Evolutionary conservation across 1,140 invertebrate genomes (phyloP), one percentile per base, ranked within the genome.

Genomic region (Periplaneta americana): DNA sequence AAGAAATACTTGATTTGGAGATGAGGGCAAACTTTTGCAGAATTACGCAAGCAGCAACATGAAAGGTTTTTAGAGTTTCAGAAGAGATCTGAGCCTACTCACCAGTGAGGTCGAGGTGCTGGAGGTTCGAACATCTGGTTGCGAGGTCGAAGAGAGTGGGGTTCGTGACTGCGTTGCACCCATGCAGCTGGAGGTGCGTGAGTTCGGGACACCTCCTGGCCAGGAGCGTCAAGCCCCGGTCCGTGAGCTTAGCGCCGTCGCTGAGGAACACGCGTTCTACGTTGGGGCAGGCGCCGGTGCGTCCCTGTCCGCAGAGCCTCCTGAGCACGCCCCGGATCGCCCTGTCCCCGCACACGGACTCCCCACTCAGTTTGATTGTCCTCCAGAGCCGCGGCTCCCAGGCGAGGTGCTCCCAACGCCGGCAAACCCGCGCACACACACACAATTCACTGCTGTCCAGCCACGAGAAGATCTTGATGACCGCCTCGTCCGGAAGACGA

Each of bases 361-460:
- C 92, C 39, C 93, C 93, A 48, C 91, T 89, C 36, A 95, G 87
- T 8, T 89, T 90, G 66, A 96, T 93, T 32, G 89, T 90, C 80
- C 92, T 91, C 96, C 95, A 97, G 1, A 97, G 88, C 2, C 90
- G 88, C 8, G 94, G 94, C 18, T 94, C 93, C 96, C 96, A 97
- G 22, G 94, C 95, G 32, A 97, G 91, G 74, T 93, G 90, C 86
- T 96, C 95, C 90, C 97, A 97, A 34, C 95, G 88, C 18, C 93
- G 88, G 85, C 95, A 97, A 0, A 97, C 96, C 17, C 95, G 91
- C 0, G 96, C 93, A 86, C 95, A 92, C 31, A 92, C 91, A 84
- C 95, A 96, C 37, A 97, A 87, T 82, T 97, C 94, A 81, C 93
- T 93, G 75, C 94, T 95, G 83, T 93, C 90, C n/a, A 96, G 88